Evolutionary conservation across 1,140 invertebrate species (phyloP).

Genomic region (Idris sp.): DNA sequence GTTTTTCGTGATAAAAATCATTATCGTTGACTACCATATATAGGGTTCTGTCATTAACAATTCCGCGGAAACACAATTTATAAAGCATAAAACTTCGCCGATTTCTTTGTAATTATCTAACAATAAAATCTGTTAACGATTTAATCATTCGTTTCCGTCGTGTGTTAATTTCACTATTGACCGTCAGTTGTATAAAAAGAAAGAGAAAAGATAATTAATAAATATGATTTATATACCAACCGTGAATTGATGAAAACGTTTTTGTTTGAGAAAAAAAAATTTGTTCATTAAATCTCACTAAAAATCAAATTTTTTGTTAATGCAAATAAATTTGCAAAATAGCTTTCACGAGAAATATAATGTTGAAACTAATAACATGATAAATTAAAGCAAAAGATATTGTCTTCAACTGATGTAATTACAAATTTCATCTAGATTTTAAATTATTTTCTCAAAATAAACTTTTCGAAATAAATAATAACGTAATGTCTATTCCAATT

Average conservation of each 20-base stretch:
- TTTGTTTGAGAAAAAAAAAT: too few species aligned
- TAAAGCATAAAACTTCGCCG: constrained; percentile 74
- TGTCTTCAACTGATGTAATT: neutral
- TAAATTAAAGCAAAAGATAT: neutral
- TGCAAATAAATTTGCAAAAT: too few species aligned
- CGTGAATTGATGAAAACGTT: constrained; percentile 47
- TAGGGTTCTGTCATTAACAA: constrained; percentile 70
- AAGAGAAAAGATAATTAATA: constrained; percentile 22
- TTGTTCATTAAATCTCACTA: too few species aligned
- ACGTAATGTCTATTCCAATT: constrained; percentile 5
- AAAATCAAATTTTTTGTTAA: constrained; percentile 2
- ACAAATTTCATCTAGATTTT: neutral
- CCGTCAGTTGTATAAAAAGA: too few species aligned
- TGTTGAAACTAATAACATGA: too few species aligned
- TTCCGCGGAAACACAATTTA: constrained; percentile 76
- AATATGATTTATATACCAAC: constrained; percentile 48
- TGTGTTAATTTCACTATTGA: constrained; percentile 49
- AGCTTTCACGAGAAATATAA: too few species aligned
- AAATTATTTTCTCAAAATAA: neutral
- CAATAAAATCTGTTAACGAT: constrained; percentile 74
- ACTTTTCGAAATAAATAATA: constrained; percentile 4
- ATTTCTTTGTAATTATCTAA: constrained; percentile 71
- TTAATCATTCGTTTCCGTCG: constrained; percentile 58
- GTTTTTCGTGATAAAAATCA: constrained; percentile 78
- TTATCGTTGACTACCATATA: constrained; percentile 64